Evolutionary conservation across 2,888 invertebrate genomes (phyloP), one percentile per base, ranked within the genome.

Genomic region (Amphiduros pacificus): DNA sequence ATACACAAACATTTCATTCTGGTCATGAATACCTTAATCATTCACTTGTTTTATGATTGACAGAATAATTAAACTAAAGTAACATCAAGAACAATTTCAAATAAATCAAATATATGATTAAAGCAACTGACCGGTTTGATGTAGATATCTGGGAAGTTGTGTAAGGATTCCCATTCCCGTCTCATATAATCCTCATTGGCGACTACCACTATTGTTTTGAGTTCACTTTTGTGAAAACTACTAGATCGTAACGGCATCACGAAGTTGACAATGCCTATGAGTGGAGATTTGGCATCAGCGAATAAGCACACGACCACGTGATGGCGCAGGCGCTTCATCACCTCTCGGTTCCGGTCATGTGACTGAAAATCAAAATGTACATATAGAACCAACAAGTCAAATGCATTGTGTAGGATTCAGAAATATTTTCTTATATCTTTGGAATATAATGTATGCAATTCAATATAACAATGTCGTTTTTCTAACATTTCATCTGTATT

Each of bases 221-320:
- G 88, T 87, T 98, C 97, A 85, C 96, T 95, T 85, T 96, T 96
- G 11, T 40, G 24, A 85, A 97, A 96, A 86, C 97, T 97, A 78
- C 95, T 95, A 74, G 97, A 96, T 78, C 97, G 87, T 77, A 98
- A 86, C 64, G 98, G 97, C 97, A 98, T 98, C 76, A 98, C 95
- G 84, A 98, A 88, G 85, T 97, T 98, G 73, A 96, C 87, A 73
- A 98, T 87, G 71, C 97, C 97, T 77, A 98, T 95, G 68, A 97
- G 87, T 41, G 98, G 97, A 62, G 95, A 95, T 84, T 96, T 96
- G 20, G 94, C 93, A 87, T 98, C 96, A 73, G 97, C 96, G 83
- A 98, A 98, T 73, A 98, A 86, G 82, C 97, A 98, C 60, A 98
- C 95, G 62, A 98, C 96, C 65, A 98, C 96, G 84, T 98, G 98